Evolutionary conservation across 2,888 invertebrate genomes (phyloP).

Genomic region (Dione juno): DNA sequence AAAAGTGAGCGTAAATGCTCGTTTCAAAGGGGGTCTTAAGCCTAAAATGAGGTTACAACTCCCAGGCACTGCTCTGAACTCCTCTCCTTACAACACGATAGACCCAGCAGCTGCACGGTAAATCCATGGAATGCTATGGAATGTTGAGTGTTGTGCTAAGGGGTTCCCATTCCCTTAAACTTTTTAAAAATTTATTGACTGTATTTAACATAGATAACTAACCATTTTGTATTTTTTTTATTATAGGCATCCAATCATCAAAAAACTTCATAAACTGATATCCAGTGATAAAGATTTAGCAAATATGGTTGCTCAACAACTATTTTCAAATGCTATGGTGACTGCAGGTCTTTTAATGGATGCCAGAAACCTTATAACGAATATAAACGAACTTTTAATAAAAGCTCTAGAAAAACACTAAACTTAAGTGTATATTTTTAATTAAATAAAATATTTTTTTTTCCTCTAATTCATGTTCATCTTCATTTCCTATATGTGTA

Average conservation of each 20-base stretch:
- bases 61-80: no score
- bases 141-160: no score
- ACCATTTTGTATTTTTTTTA: not conserved
- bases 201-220: not conserved
- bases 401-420: conserved; percentile 90
- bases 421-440: conserved; percentile 13
- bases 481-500: not conserved
- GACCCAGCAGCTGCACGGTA: no score
- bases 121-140: no score
- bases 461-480: not conserved
- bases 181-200: not conserved
- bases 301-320: conserved; percentile 92
- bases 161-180: no score
- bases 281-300: conserved; percentile 91
- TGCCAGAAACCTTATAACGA: conserved; percentile 91
- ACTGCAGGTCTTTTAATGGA: conserved; percentile 97
- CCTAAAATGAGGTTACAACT: no score
- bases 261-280: conserved; percentile 91
- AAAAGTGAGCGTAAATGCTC: no score
- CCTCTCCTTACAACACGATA: no score
- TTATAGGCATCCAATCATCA: conserved; percentile 93
- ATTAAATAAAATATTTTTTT: not conserved
- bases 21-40: no score
- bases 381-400: conserved; percentile 93
- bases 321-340: conserved; percentile 97